phyloP scores from a whole-genome alignment of 2,888 invertebrate genomes.

The Entomobrya multifasciata region DNA sequence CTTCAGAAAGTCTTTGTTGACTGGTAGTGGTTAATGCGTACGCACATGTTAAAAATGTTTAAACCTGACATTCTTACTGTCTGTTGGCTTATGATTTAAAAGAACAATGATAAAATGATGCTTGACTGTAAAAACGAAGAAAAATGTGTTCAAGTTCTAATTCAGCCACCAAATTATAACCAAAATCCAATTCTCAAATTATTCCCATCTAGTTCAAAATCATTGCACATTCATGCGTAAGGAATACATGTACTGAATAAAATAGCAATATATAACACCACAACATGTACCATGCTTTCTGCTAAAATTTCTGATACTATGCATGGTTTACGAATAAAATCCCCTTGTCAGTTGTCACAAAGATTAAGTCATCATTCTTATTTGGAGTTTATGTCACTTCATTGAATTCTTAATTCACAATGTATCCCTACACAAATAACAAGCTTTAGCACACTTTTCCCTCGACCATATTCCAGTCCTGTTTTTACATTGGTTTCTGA shows the following conservation, averaged over 20 bases:
- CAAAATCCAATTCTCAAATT: too few relatives aligned
- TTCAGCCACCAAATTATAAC: too few relatives aligned
- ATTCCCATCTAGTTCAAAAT: too few relatives aligned
- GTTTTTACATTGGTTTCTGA: neutral
- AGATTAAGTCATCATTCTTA: slow-evolving; percentile 60
- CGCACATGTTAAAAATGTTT: neutral
- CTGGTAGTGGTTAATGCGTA: neutral
- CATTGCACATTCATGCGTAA: neutral
- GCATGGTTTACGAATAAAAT: slow-evolving; percentile 24
- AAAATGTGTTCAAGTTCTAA: too few relatives aligned
- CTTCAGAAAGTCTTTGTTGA: neutral
- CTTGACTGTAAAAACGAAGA: too few relatives aligned
- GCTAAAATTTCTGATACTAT: neutral
- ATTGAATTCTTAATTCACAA: slow-evolving; percentile 43
- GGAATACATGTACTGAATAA: slow-evolving; percentile 5
- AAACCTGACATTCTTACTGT: neutral
- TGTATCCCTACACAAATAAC: neutral
- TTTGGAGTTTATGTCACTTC: slow-evolving; percentile 41
- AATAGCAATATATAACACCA: neutral
- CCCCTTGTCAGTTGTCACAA: slow-evolving; percentile 45
- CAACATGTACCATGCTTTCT: too few relatives aligned
- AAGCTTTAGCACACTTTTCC: neutral
- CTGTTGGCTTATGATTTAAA: neutral
- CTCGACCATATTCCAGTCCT: neutral
- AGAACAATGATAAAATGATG: too few relatives aligned